Percentiles rank a stretch among this genome's conserved stretches.
phyloP scores from a whole-genome alignment of 2,113 vertebrate species.

The Tympanuchus pallidicinctus region DNA sequence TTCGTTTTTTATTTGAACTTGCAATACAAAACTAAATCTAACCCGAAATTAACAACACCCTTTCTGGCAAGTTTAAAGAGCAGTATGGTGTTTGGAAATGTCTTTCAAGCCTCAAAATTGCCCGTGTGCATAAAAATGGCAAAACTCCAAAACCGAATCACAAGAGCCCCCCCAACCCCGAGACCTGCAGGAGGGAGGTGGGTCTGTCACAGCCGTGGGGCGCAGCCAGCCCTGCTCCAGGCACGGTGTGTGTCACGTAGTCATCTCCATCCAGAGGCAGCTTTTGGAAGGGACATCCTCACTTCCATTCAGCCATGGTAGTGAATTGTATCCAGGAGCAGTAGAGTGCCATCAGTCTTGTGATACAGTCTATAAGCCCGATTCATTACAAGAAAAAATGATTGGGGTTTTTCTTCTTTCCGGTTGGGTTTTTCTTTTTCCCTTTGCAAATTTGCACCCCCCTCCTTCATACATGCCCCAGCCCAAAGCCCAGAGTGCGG shows the following conservation, averaged over 20 bases:
- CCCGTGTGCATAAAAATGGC: conserved; percentile 51
- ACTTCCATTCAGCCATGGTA: conserved; percentile 79
- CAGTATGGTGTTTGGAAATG: conserved; percentile 79
- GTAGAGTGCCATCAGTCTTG: not conserved
- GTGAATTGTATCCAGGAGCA: conserved; percentile 78
- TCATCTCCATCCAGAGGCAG: conserved; percentile 67
- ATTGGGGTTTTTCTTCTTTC: not conserved
- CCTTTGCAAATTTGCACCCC: not conserved
- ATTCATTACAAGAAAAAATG: conserved; percentile 68
- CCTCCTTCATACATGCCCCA: not conserved
- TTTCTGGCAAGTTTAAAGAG: conserved; percentile 87
- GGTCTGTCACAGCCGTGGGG: not conserved
- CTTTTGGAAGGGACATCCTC: conserved; percentile 68
- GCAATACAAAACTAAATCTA: conserved; percentile 82
- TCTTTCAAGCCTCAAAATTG: conserved; percentile 65
- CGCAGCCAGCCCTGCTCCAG: conserved; percentile 7
- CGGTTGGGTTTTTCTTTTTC: not conserved
- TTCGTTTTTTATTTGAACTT: conserved; percentile 72
- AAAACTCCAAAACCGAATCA: conserved; percentile 27
- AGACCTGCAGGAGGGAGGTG: conserved; percentile 38
- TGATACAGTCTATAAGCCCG: conserved; percentile 31
- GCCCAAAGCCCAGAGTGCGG: not conserved
- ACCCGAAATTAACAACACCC: conserved; percentile 80
- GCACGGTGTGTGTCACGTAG: conserved; percentile 36
- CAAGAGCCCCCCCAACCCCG: not conserved